Base-by-base conservation (phyloP, 1,140 invertebrate species). In the Condylostylus longicornis region DNA sequence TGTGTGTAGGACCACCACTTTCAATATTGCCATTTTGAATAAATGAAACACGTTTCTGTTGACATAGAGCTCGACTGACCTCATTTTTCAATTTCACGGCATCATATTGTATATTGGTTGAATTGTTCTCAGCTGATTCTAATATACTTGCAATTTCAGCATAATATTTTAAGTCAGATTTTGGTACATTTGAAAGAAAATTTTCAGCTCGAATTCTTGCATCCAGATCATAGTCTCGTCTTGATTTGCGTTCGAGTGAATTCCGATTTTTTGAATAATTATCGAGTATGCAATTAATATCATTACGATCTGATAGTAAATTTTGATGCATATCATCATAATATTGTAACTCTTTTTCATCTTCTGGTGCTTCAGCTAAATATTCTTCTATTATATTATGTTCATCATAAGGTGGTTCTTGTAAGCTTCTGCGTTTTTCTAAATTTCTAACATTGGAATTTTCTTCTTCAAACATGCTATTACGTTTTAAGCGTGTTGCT, bases 401-500 rank as follows among this genome's bases (percentile, higher is more conserved):
- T 37, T 71, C 74, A 42, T 75, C 71, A 38, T 74, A 74, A 36
- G 78, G 79, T 2, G 76, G 72, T 47, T 82, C 78, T 56, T 78
- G 78, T 13, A 79, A 51, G 5, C 77, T 80, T 54, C 74, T 69
- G 34, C 78, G 63, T 53, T 81, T 79, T 33, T 70, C 68, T 23
- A 65, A 56, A 29, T 66, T 60, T 51, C 61, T 62, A 30, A 64
- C 49, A 33, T 67, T 51, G 33, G 64, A 53, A 28, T 62, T 38
- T 37, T 71, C 69, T 54, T 79, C 73, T 58, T 83, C 82, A 50
- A 82, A 79, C 77, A 83, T 82, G 41, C 79, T 83, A 48, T 77
- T 82, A 22, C 80, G 65, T 59, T 83, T 82, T 19, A 61, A 66
- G 15, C 69, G 65, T 5, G 67, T 47, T n/a, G n/a, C n/a, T n/a